A percentile compares a stretch with the other conserved stretches of the same genome.
These are phyloP conservation scores for Ahaetulla prasina DNA, from an alignment of 2,113 vertebrate genomes.

Conservation along the genomic window DNA sequence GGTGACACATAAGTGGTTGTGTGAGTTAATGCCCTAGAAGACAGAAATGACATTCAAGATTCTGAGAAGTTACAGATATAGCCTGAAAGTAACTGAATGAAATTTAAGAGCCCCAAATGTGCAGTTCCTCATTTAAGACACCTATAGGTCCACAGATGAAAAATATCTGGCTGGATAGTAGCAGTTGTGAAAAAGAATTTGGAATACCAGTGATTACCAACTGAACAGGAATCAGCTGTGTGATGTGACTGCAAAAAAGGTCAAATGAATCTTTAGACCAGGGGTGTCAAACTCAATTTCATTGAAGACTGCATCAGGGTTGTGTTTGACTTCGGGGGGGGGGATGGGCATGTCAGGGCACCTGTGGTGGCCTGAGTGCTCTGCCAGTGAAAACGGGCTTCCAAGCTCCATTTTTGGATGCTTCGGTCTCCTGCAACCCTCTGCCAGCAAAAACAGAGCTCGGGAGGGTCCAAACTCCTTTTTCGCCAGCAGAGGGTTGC, in stretches of 20 bases:
- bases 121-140: background rate
- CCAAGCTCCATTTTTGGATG: too few species aligned
- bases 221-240: background rate
- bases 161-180: background rate
- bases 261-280: background rate
- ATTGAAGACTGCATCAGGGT: too few species aligned
- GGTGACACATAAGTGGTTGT: background rate
- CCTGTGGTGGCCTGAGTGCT: too few species aligned
- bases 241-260: background rate
- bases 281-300: too few species aligned
- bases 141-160: background rate
- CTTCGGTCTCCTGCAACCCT: too few species aligned
- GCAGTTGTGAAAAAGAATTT: background rate
- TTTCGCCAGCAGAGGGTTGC: too few species aligned
- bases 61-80: background rate
- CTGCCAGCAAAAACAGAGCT: too few species aligned
- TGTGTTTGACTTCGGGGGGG: too few species aligned
- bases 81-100: background rate
- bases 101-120: background rate
- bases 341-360: too few species aligned
- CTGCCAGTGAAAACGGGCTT: too few species aligned
- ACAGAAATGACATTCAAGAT: background rate
- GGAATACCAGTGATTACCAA: background rate
- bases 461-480: too few species aligned
- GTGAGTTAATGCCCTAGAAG: background rate